Conservation (phyloP, 2,888 invertebrate species). For the Drosophila meridiana region DNA sequence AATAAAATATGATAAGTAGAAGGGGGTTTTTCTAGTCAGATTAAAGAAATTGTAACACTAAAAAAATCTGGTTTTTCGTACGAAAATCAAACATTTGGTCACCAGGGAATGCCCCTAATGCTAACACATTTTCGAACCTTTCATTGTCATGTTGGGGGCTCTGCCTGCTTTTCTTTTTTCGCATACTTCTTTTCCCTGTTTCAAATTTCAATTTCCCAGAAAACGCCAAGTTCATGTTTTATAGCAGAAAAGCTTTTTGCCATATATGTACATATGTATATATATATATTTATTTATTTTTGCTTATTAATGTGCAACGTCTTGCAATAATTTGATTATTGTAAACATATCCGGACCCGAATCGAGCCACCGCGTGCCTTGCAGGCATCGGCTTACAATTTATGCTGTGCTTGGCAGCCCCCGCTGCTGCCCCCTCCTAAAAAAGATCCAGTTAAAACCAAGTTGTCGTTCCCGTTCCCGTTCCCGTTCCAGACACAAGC, state of each 20-base stretch:
- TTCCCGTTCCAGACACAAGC: conserved; percentile 17
- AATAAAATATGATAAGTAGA: neutral
- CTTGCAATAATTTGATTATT: conserved; percentile 75
- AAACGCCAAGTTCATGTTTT: conserved; percentile 27
- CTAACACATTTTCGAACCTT: neutral
- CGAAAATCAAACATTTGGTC: neutral
- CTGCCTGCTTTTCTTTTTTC: conserved; percentile 10
- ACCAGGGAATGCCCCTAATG: conserved; percentile 9
- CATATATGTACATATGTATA: conserved; percentile 2
- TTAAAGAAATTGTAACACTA: neutral
- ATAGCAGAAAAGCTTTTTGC: conserved; percentile 20
- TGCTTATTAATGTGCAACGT: conserved; percentile 71
- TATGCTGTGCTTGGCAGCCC: conserved; percentile 51
- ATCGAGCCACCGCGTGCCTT: conserved; percentile 32
- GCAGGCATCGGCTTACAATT: conserved; percentile 68
- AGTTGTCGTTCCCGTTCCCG: neutral
- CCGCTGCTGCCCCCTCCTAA: neutral
- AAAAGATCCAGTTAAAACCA: conserved; percentile 8
- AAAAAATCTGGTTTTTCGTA: neutral
- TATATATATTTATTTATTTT: neutral
- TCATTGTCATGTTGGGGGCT: neutral
- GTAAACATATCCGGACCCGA: conserved; percentile 44
- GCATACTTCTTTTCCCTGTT: conserved; percentile 10
- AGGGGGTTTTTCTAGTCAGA: neutral
- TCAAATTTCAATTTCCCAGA: conserved; percentile 55